Conservation (phyloP, 2,888 invertebrate species). For the Ectemnius continuus region DNA sequence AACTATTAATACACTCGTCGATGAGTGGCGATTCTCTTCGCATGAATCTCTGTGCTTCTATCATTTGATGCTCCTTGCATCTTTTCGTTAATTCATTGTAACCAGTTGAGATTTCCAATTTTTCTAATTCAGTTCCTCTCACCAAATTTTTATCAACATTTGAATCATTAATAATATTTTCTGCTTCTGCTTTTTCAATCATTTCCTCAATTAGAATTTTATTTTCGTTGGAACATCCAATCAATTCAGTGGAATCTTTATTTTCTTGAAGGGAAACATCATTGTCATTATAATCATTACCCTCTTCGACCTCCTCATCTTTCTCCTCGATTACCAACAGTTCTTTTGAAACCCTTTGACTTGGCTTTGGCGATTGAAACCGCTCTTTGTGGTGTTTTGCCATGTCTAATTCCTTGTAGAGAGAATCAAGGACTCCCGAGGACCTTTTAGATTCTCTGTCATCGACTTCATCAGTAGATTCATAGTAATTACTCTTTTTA, state of each 20-base stretch:
- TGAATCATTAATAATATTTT: not conserved
- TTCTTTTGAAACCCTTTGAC: conserved; percentile 20
- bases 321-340: conserved; percentile 27
- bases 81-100: conserved; percentile 23
- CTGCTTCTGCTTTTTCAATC: too few species aligned
- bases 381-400: not conserved
- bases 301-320: conserved; percentile 18
- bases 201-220: too few species aligned
- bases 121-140: too few species aligned
- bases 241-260: too few species aligned
- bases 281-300: not conserved
- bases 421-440: conserved; percentile 4
- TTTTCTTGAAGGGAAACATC: not conserved
- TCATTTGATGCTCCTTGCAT: conserved; percentile 41
- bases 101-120: too few species aligned
- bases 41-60: conserved; percentile 45
- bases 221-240: too few species aligned
- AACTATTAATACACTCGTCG: conserved; percentile 43
- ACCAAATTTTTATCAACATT: not conserved
- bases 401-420: conserved; percentile 25
- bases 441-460: not conserved
- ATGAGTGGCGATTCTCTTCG: conserved; percentile 53
- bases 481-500: not conserved
- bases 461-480: not conserved
- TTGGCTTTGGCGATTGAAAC: not conserved